Evolutionary conservation across 2,113 vertebrate genomes (phyloP), one percentile per base, ranked within the genome.

Genomic region (Ivindomyrus marchei): DNA sequence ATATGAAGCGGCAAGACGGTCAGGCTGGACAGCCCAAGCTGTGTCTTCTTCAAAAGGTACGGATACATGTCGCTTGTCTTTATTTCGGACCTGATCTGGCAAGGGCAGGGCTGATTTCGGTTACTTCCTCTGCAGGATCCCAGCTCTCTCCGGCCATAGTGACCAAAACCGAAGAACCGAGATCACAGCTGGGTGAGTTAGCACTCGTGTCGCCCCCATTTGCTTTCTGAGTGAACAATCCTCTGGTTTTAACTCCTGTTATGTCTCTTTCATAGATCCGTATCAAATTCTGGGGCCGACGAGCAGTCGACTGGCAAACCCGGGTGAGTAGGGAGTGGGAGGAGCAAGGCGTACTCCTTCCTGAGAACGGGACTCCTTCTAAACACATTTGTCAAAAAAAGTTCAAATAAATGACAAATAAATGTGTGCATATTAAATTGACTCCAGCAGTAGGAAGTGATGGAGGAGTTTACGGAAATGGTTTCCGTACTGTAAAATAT

Each of bases 261-360:
- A 42, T 90, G 31, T 83, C 87, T 86, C 89, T 91, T 83, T 89
- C 85, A 0, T 92, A 98, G 97, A 98, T 95, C 97, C 97, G 0
- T 98, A 98, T 91, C 97, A 98, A 94, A 97, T 98, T 92, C 95
- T 98, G 62, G 97, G 97, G 70, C 97, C 97, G 0, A 98, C 97
- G 15, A 98, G 97, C 93, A 98, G 97, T 93, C 95, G 97, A 90
- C 96, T 98, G 88, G 97, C 97, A 90, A 98, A 98, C 91, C 97
- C 97, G 96, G 97, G 97, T 98, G 94, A 96, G 95, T 90, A 31
- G 7, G 42, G 2, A 88, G 42, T 24, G 42, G 27, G 3, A 19
- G 3, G 3, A 85, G 42, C 5, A 3, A n/a, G 10, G 21, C 7
- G 6, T 49, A 47, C 49, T 87, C 11, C 4, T 87, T 87, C 2